Evolutionary conservation across 2,797 vertebrate species (phyloP).

Genomic region (Parauchenoglanis ngamensis): DNA sequence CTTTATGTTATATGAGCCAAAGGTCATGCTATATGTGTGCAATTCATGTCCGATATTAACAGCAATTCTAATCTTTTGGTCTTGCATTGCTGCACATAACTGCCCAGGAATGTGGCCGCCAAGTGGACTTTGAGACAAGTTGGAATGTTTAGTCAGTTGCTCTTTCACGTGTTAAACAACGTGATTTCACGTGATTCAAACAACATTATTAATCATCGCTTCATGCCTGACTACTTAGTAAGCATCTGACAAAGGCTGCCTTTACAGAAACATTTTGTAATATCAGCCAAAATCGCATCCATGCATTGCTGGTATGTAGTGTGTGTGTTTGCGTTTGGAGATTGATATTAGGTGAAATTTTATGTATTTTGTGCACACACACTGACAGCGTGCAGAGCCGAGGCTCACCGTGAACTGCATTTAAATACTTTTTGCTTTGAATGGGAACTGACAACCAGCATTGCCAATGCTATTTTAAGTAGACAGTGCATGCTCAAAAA

Average conservation of each 20-base stretch:
- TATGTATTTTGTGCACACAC: neutral
- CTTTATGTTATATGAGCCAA: too few species aligned
- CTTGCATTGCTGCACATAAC: neutral
- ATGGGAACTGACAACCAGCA: neutral
- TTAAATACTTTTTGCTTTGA: neutral
- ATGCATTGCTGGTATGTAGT: neutral
- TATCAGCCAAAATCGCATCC: neutral
- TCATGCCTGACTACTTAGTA: neutral
- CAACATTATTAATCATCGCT: neutral
- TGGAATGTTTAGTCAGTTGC: neutral
- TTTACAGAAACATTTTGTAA: neutral
- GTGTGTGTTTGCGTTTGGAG: neutral
- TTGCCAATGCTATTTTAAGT: neutral
- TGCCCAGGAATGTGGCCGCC: neutral
- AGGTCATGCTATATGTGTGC: too few species aligned
- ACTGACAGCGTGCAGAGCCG: too few species aligned
- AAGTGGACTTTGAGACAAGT: neutral
- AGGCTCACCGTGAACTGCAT: neutral
- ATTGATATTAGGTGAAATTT: neutral
- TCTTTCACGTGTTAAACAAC: neutral
- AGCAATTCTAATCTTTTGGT: neutral
- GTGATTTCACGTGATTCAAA: too few species aligned
- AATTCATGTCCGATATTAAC: too few species aligned
- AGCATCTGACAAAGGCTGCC: neutral
- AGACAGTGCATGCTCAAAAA: neutral